Evolutionary conservation across 2,888 invertebrate genomes (phyloP).

Genomic region (Hydropsyche betteni): DNA sequence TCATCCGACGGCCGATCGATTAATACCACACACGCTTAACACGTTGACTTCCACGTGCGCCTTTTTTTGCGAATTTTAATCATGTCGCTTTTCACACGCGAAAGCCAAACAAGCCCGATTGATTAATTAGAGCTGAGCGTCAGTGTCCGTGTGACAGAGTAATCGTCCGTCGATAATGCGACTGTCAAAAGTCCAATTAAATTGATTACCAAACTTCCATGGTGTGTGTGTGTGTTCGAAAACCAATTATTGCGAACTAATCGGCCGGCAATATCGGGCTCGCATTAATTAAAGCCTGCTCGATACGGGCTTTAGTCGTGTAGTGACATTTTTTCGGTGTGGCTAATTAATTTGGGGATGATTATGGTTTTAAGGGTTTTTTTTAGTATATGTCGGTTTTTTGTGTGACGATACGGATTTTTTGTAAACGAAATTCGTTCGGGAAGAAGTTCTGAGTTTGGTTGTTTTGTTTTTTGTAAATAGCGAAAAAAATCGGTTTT

Average conservation of each 20-base stretch:
- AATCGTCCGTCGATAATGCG: slow-evolving; percentile 32
- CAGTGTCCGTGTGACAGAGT: slow-evolving; percentile 7
- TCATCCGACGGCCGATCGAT: too few relatives aligned
- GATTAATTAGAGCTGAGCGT: not conserved
- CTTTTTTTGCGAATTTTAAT: not conserved
- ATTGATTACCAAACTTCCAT: slow-evolving; percentile 14
- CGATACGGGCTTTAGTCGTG: too few relatives aligned
- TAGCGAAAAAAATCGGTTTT: too few relatives aligned
- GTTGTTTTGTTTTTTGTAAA: too few relatives aligned
- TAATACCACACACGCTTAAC: not conserved
- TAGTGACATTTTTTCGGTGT: too few relatives aligned
- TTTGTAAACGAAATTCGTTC: too few relatives aligned
- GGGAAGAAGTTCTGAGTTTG: too few relatives aligned
- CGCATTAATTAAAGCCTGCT: slow-evolving; percentile 48
- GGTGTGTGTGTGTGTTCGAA: slow-evolving; percentile 19
- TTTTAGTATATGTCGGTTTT: not conserved
- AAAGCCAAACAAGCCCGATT: too few relatives aligned
- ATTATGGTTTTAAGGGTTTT: too few relatives aligned
- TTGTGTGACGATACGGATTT: not conserved
- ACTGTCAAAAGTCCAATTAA: slow-evolving; percentile 33
- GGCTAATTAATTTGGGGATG: too few relatives aligned
- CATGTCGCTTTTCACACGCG: not conserved
- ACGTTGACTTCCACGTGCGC: not conserved
- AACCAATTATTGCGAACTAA: slow-evolving; percentile 51
- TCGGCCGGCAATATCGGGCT: slow-evolving; percentile 49